phyloP scores from a whole-genome alignment of 2,797 vertebrate species.

The Typhlichthys eigenmanni region DNA sequence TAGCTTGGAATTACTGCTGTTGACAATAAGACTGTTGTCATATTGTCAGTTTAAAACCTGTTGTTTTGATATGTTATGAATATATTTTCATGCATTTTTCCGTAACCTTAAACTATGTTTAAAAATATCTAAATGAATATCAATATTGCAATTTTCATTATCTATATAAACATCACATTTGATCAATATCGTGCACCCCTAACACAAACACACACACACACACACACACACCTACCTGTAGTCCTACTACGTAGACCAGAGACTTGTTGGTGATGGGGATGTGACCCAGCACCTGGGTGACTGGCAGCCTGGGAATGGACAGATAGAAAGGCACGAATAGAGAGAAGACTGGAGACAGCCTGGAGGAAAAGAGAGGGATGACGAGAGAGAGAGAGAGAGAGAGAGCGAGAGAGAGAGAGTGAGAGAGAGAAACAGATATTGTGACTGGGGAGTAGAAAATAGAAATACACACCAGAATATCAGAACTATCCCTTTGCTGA shows the following conservation, averaged over 20 bases:
- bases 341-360: constrained; percentile 90
- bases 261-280: constrained; percentile 97
- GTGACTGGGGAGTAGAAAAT: no score
- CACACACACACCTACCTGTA: constrained; percentile 51
- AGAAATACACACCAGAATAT: no score
- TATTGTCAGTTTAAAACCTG: no score
- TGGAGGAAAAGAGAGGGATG: constrained; percentile 48
- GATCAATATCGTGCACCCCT: no score
- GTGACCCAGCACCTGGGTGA: constrained; percentile 89
- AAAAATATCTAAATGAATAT: no score
- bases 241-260: constrained; percentile 86
- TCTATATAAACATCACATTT: no score
- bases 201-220: background rate
- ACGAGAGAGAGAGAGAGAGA: background rate
- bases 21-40: no score
- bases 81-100: no score
- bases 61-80: no score
- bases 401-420: background rate
- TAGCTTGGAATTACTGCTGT: no score
- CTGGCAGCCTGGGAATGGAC: constrained; percentile 89
- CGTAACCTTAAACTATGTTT: no score
- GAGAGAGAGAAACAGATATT: background rate
- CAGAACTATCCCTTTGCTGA: background rate
- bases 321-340: constrained; percentile 96
- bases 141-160: no score